Percentiles rank a stretch among this genome's conserved stretches.
Evolutionary conservation across 2,113 vertebrate genomes (phyloP).

Genomic region (Phaetusa simplex): DNA sequence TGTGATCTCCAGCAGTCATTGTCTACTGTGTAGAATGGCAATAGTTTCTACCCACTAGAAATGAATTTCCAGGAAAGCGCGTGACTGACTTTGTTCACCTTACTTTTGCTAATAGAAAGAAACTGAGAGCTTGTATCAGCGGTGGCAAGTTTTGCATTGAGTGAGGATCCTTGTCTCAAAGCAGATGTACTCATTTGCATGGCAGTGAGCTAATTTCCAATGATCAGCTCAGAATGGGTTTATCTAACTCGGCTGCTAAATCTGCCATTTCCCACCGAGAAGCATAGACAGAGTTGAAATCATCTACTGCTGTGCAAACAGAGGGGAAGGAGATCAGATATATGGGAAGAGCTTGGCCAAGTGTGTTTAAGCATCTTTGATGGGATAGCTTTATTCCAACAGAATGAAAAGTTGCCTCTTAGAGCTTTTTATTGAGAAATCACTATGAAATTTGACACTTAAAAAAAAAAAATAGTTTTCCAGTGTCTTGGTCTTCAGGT

Average conservation of each 20-base stretch:
- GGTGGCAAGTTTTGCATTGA: constrained; percentile 17
- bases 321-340: not conserved
- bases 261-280: not conserved
- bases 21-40: not conserved
- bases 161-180: not conserved
- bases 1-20: not conserved
- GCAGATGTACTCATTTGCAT: constrained; percentile 51
- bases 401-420: not conserved
- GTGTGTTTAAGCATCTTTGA: not conserved
- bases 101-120: constrained; percentile 38
- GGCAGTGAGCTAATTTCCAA: not conserved
- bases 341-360: not conserved
- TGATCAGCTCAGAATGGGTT: not conserved
- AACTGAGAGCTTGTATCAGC: constrained; percentile 2
- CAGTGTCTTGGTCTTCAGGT: not conserved
- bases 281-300: not conserved
- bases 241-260: not conserved
- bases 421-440: not conserved
- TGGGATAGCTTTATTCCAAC: not conserved
- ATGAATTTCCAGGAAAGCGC: constrained; percentile 56
- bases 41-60: not conserved
- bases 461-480: not conserved
- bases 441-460: not conserved
- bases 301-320: not conserved
- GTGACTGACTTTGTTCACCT: constrained; percentile 15